Evolutionary conservation across 2,113 vertebrate species (phyloP), one percentile per base, ranked within the genome.

Genomic region (Anarrhichthys ocellatus): DNA sequence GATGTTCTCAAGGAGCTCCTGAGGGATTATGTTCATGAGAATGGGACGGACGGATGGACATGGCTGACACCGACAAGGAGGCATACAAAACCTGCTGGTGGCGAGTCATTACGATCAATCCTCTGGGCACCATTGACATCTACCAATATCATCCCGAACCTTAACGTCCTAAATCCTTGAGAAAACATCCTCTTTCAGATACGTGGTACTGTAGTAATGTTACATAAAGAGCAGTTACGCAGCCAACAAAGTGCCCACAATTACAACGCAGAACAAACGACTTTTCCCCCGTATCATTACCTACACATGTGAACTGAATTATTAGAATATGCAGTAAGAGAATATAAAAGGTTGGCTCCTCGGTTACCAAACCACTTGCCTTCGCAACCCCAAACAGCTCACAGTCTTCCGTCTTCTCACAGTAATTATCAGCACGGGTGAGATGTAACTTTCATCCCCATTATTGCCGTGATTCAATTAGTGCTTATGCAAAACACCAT

Each of bases 361-460:
- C 66, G 62, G 76, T 80, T 78, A 83, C 84, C 80, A 44, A 70
- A 48, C 27, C 36, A 54, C 27, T 48, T 46, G 40, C 80, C 83
- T 52, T 80, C 78, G 84, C 79, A 76, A 84, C 72, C 56, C 5
- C 36, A 29, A 32, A n/a, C 62, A 69, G 17, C 62, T 46, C 73
- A 18, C 58, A 52, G 56, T 66, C 34, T 34, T 50, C 52, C 0
- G 40, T 73, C 63, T 34, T 46, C 36, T 58, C 17, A 27, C 27
- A 40, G 61, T 75, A 54, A 82, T 81, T 74, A 79, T 70, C 59
- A 13, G 62, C 9, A 4, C 15, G n/a, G 48, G 6, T 67, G 40
- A n/a, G 78, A 68, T 72, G 48, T 10, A 66, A 68, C 66, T 68
- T 87, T 73, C 56, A 78, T 78, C 85, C 61, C 15, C 7, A 8